phyloP scores from a whole-genome alignment of 2,888 invertebrate species.

The Melieria picta region DNA sequence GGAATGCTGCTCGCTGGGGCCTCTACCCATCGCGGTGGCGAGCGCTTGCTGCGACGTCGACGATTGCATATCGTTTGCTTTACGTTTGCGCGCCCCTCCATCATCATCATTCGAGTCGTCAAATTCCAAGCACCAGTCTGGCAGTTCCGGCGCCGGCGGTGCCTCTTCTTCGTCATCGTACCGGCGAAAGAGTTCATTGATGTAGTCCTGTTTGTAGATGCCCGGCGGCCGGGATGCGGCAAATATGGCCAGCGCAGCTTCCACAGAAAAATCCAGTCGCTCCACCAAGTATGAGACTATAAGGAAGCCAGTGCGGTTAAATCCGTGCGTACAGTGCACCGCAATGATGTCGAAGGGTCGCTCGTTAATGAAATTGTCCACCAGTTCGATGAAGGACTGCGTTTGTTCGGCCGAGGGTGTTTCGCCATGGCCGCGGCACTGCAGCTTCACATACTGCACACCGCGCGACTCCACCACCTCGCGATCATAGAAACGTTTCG shows the following conservation, averaged over 20 bases:
- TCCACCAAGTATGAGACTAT: conserved; percentile 92
- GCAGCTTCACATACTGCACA: conserved; percentile 87
- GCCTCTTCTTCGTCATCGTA: conserved; percentile 81
- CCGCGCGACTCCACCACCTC: conserved; percentile 78
- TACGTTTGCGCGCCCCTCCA: conserved; percentile 45
- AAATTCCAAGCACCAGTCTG: conserved; percentile 85
- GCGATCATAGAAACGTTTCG: conserved; percentile 90
- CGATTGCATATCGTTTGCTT: conserved; percentile 46
- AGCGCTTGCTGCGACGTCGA: conserved; percentile 48
- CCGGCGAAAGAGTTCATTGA: conserved; percentile 84
- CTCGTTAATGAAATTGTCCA: conserved; percentile 80
- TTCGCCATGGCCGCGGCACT: conserved; percentile 92
- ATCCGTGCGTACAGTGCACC: conserved; percentile 97
- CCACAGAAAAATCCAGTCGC: conserved; percentile 83
- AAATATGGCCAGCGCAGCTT: conserved; percentile 84
- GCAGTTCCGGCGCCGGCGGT: conserved; percentile 79
- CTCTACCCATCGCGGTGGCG: conserved; percentile 5
- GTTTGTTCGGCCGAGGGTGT: conserved; percentile 90
- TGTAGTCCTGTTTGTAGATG: conserved; percentile 97
- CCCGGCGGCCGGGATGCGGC: conserved; percentile 82
- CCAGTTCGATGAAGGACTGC: conserved; percentile 81
- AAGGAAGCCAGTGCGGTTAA: conserved; percentile 97
- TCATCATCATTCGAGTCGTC: conserved; percentile 51
- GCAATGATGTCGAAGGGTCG: conserved; percentile 79
- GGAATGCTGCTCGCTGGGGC: conserved; percentile 26